These are phyloP conservation scores for Nyctalus aviator DNA, from an alignment of 2,797 vertebrate genomes.

Conservation along the genomic window DNA sequence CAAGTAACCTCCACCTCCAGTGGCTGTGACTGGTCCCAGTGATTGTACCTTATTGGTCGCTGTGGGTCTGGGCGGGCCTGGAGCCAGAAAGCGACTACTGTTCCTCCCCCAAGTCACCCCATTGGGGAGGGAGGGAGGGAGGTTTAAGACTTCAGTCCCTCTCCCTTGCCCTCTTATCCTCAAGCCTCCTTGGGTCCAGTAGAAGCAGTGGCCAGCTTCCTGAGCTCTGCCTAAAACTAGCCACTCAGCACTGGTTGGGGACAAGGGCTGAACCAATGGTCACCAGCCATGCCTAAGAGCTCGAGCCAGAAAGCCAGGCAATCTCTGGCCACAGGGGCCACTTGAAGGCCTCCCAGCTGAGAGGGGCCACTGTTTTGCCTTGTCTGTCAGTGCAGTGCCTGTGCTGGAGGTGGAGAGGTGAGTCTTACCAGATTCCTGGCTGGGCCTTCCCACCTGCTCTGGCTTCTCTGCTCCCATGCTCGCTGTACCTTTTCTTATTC, in stretches of 20 bases:
- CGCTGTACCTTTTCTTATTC: slow-evolving; percentile 80
- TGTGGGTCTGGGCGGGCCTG: slow-evolving; percentile 84
- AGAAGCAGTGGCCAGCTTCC: slow-evolving; percentile 52
- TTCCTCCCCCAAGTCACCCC: background rate
- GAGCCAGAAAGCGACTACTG: slow-evolving; percentile 79
- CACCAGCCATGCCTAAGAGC: slow-evolving; percentile 65
- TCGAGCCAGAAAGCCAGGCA: slow-evolving; percentile 20
- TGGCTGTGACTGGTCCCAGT: slow-evolving; percentile 81
- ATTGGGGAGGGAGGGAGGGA: slow-evolving; percentile 29
- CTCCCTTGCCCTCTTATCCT: slow-evolving; percentile 9
- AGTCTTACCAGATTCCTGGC: slow-evolving; percentile 36
- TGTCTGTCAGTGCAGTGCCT: slow-evolving; percentile 59
- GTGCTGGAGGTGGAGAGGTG: slow-evolving; percentile 63
- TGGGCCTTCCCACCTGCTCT: background rate
- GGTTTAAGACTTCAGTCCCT: slow-evolving; percentile 45
- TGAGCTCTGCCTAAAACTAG: slow-evolving; percentile 53
- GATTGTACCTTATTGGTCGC: slow-evolving; percentile 80
- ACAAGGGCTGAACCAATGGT: slow-evolving; percentile 49
- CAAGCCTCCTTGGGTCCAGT: slow-evolving; percentile 38
- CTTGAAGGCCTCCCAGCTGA: background rate
- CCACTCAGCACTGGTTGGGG: slow-evolving; percentile 9
- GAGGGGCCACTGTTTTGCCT: background rate
- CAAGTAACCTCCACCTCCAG: slow-evolving; percentile 67
- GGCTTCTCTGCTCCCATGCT: slow-evolving; percentile 78
- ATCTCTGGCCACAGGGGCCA: background rate